These are phyloP conservation scores for Nannospalax galili DNA, from an alignment of 2,113 vertebrate genomes.

Conservation along the genomic window DNA sequence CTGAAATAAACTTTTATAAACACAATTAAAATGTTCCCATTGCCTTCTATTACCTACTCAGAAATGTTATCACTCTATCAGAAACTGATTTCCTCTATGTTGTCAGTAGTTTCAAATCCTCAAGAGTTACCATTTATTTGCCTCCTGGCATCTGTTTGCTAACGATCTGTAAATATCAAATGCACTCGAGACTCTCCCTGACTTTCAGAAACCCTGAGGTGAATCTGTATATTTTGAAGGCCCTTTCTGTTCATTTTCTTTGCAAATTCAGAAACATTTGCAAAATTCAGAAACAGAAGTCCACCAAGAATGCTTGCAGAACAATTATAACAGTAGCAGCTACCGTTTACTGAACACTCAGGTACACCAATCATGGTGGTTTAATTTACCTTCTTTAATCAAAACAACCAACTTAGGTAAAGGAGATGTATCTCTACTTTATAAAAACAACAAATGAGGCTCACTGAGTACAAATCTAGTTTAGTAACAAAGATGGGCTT, in stretches of 20 bases:
- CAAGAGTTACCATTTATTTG: slow-evolving; percentile 73
- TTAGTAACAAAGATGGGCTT: slow-evolving; percentile 59
- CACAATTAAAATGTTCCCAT: slow-evolving; percentile 71
- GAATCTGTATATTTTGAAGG: slow-evolving; percentile 56
- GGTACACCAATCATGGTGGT: not conserved
- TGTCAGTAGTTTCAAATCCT: slow-evolving; percentile 55
- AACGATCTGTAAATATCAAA: slow-evolving; percentile 81
- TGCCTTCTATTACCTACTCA: slow-evolving; percentile 64
- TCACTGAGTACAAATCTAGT: slow-evolving; percentile 62
- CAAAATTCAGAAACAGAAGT: slow-evolving; percentile 62
- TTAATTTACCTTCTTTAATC: slow-evolving; percentile 58
- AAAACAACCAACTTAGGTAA: slow-evolving; percentile 8
- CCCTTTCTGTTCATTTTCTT: no score
- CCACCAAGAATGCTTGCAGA: slow-evolving; percentile 45
- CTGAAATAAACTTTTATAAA: slow-evolving; percentile 76
- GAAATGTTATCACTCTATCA: slow-evolving; percentile 67
- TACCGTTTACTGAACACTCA: slow-evolving; percentile 31
- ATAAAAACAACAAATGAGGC: slow-evolving; percentile 49
- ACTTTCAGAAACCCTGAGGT: slow-evolving; percentile 73
- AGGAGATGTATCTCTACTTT: not conserved
- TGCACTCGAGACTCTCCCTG: slow-evolving; percentile 70
- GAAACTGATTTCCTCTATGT: slow-evolving; percentile 69
- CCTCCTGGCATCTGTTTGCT: slow-evolving; percentile 79
- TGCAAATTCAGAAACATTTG: slow-evolving; percentile 19
- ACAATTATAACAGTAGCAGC: slow-evolving; percentile 39